Conservation (phyloP, 2,797 vertebrate species). For the Anomalospiza imberbis region DNA sequence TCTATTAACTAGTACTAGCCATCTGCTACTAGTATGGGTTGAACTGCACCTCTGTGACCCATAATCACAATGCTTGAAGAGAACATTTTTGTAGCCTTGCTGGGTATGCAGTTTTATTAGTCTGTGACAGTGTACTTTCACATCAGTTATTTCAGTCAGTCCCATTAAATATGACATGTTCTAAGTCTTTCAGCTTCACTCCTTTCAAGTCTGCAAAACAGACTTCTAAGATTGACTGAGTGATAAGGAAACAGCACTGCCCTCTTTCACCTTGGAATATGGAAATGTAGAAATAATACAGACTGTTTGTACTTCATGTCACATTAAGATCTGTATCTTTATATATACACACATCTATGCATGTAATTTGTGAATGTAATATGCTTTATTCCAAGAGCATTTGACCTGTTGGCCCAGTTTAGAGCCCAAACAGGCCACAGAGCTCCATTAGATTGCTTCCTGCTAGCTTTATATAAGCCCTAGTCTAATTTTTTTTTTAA, state of each 20-base stretch:
- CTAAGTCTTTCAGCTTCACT: background rate
- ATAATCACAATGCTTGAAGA: background rate
- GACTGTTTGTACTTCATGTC: background rate
- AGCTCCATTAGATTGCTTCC: background rate
- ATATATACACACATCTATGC: background rate
- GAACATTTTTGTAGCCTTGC: background rate
- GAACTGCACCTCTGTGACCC: background rate
- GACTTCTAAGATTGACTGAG: background rate
- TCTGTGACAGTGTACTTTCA: background rate
- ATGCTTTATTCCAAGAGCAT: background rate
- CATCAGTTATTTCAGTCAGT: background rate
- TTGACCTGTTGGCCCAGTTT: background rate
- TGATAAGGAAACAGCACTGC: background rate
- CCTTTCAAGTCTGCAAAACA: background rate
- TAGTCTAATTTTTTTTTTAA: background rate
- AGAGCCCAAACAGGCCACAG: background rate
- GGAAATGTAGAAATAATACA: background rate
- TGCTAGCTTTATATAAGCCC: background rate
- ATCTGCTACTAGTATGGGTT: fast-evolving
- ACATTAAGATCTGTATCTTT: background rate
- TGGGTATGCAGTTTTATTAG: background rate
- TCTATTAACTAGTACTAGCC: background rate
- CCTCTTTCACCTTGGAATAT: background rate
- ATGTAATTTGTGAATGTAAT: background rate
- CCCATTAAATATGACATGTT: background rate